Evolutionary conservation across 2,888 invertebrate genomes (phyloP), one percentile per base, ranked within the genome.

Genomic region (Bibio marci): DNA sequence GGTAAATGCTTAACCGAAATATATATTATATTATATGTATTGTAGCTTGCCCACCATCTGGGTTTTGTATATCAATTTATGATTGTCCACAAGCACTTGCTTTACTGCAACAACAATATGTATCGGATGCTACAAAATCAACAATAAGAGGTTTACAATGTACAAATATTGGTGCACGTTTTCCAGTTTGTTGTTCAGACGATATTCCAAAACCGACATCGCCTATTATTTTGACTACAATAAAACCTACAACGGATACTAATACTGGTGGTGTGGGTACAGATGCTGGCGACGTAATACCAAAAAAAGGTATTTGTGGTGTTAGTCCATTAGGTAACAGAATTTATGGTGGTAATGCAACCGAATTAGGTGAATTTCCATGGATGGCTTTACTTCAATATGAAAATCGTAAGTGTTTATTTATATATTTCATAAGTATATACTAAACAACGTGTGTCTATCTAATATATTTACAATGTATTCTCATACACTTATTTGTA

Each of bases 341-440:
- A 46, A 73, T 79, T 37, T 67, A 71, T 33, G 77, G 76, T 13
- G 79, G 79, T 13, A 62, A 63, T 26, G 52, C 57, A 30, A 66
- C 76, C 0, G 69, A 67, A 0, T 48, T 79, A 2, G 73, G 72
- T 46, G 76, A 79, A 45, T 76, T 72, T 48, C 72, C 75, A 0
- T 80, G 79, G 79, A 73, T 77, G 73, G 70, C 64, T 1, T 56
- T 79, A n/a, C 49, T 80, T 8, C 67, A 71, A 53, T 79, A 78
- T 50, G 64, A 65, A 43, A 70, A 69, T 64, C 67, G 78, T 79
- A 59, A 59, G 66, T 54, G 15, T 14, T 17, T 26, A 8, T 35
- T 7, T 5, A 18, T 39, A n/a, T n/a, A n/a, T n/a, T n/a, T n/a
- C n/a, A n/a, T n/a, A n/a, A n/a, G n/a, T n/a, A n/a, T n/a, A n/a